Conservation (phyloP, 2,797 vertebrate species). For the Hypotaenidia philippensis region DNA sequence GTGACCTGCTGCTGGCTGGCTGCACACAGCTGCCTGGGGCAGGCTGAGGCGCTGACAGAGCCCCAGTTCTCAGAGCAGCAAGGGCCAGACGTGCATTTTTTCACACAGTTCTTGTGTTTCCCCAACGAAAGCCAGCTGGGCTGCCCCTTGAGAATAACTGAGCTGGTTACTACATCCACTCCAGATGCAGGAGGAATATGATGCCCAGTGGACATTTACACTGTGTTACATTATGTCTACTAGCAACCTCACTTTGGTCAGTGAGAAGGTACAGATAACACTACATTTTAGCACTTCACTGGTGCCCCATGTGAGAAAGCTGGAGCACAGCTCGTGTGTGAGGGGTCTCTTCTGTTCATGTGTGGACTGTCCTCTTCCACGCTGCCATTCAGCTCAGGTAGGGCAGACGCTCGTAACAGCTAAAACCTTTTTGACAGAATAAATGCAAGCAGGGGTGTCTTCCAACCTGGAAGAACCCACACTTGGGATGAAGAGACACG, state of each 20-base stretch:
- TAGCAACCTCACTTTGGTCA: not conserved
- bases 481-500: not conserved
- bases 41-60: not conserved
- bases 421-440: not conserved
- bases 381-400: not conserved
- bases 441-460: not conserved
- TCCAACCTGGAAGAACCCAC: not conserved
- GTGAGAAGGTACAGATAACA: not conserved
- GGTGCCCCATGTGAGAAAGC: not conserved
- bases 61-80: not conserved
- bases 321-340: rapidly evolving
- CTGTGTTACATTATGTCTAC: not conserved
- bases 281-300: not conserved
- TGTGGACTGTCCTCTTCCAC: not conserved
- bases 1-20: not conserved
- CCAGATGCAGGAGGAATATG: not conserved
- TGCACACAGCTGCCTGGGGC: rapidly evolving
- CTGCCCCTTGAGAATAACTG: conserved; percentile 15
- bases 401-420: rapidly evolving
- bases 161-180: not conserved
- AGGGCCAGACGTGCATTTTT: not conserved
- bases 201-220: not conserved
- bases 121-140: conserved; percentile 20
- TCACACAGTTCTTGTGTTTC: conserved; percentile 9
- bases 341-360: not conserved